Conservation (phyloP, 2,797 vertebrate genomes). For the Anguilla pacifica region DNA sequence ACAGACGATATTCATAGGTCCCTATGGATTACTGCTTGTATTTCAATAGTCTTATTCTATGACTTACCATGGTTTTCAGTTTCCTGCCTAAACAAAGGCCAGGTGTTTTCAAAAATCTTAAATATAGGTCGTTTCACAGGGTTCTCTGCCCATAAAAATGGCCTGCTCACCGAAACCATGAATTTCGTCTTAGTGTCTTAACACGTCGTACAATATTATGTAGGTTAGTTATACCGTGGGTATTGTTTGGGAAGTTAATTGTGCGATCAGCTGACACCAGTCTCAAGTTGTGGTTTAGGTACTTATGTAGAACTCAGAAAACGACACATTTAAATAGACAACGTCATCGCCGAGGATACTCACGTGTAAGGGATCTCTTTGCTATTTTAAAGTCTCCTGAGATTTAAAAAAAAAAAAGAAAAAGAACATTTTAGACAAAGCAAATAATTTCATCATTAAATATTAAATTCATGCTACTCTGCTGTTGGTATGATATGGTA, state of each 20-base stretch:
- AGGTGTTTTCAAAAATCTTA: constrained; percentile 33
- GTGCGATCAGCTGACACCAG: background rate
- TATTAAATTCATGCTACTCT: constrained; percentile 19
- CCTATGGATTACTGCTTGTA: constrained; percentile 22
- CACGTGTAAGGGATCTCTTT: constrained; percentile 62
- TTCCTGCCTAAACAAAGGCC: constrained; percentile 56
- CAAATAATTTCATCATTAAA: background rate
- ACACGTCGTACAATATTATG: background rate
- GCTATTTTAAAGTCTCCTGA: constrained; percentile 69
- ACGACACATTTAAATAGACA: background rate
- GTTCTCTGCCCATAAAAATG: constrained; percentile 37
- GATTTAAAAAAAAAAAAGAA: constrained; percentile 42
- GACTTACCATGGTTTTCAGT: constrained; percentile 47
- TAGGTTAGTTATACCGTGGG: background rate
- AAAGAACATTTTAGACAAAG: constrained; percentile 30
- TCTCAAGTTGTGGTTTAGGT: background rate
- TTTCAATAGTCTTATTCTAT: constrained; percentile 24
- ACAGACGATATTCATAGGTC: constrained; percentile 27
- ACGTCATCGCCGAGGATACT: constrained; percentile 50
- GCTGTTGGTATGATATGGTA: background rate
- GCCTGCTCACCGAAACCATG: constrained; percentile 32
- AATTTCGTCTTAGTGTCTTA: background rate
- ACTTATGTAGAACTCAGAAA: background rate
- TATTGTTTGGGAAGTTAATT: background rate
- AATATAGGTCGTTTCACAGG: constrained; percentile 60